Percentiles rank a stretch among this genome's conserved stretches.
These are phyloP conservation scores for Drosophila tropicalis DNA, from an alignment of 1,140 invertebrate species.

Conservation along the genomic window DNA sequence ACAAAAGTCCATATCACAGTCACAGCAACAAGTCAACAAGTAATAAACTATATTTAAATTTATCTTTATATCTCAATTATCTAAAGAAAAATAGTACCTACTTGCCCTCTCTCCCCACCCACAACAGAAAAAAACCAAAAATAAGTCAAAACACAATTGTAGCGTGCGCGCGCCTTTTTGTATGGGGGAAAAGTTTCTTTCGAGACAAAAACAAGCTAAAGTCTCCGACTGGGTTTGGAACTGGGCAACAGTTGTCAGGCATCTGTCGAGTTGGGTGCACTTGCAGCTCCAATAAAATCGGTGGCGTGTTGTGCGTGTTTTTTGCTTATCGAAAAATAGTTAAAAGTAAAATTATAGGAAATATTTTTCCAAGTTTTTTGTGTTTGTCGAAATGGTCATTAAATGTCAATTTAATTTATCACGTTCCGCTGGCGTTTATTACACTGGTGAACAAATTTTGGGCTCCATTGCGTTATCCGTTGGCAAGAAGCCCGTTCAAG, in stretches of 20 bases:
- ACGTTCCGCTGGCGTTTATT: conserved; percentile 58
- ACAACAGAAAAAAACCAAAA: conserved; percentile 9
- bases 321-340: not conserved
- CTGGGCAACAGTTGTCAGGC: conserved; percentile 35
- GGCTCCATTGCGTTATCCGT: conserved; percentile 43
- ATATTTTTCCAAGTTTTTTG: conserved; percentile 20
- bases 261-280: conserved; percentile 35
- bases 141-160: conserved; percentile 19
- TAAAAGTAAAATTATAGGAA: conserved; percentile 17
- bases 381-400: conserved; percentile 48
- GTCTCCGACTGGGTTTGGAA: conserved; percentile 20
- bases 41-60: conserved; percentile 59
- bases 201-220: conserved; percentile 36
- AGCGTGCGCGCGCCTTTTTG: conserved; percentile 17
- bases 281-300: conserved; percentile 15
- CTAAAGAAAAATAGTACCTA: conserved; percentile 9
- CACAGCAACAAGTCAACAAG: conserved; percentile 11
- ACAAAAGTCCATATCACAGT: conserved; percentile 10
- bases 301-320: conserved; percentile 45
- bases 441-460: conserved; percentile 66
- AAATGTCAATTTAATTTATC: conserved; percentile 67
- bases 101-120: not conserved
- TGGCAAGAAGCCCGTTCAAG: conserved; percentile 44
- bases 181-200: conserved; percentile 15
- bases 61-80: conserved; percentile 39